Percentiles rank a stretch among this genome's conserved stretches.
phyloP scores from a whole-genome alignment of 2,888 invertebrate species.

The Drosophila bunnanda region DNA sequence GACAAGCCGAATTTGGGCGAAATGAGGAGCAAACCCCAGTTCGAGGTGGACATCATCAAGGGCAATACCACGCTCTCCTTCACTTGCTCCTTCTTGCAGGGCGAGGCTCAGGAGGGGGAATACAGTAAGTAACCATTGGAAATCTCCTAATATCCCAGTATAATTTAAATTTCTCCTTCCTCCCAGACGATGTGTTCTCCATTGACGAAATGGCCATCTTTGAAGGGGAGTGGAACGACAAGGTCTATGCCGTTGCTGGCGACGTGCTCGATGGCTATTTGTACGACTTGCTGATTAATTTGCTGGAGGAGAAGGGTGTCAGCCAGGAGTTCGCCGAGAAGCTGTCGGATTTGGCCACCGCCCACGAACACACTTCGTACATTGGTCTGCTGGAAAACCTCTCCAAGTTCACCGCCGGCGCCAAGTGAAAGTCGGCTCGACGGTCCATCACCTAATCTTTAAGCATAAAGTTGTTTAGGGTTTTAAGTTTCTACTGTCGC shows the following conservation, averaged over 20 bases:
- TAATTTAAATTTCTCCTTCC: not conserved
- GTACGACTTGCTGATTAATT: slow-evolving; percentile 97
- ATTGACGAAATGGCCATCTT: slow-evolving; percentile 97
- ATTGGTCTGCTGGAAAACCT: slow-evolving; percentile 92
- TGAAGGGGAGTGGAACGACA: slow-evolving; percentile 94
- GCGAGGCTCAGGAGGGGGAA: slow-evolving; percentile 88
- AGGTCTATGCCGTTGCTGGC: slow-evolving; percentile 95
- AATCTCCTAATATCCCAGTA: too few relatives aligned
- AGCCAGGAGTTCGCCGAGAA: slow-evolving; percentile 96
- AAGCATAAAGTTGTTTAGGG: slow-evolving; percentile 60
- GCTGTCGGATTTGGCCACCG: slow-evolving; percentile 94
- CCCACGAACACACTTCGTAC: slow-evolving; percentile 96
- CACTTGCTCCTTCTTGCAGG: slow-evolving; percentile 92
- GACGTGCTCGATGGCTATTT: slow-evolving; percentile 97
- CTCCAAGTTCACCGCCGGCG: slow-evolving; percentile 92
- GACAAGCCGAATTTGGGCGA: slow-evolving; percentile 92
- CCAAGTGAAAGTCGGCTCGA: slow-evolving; percentile 61
- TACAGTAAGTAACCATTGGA: slow-evolving; percentile 86
- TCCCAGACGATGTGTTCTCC: slow-evolving; percentile 93
- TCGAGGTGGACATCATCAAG: slow-evolving; percentile 93
- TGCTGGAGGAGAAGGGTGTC: slow-evolving; percentile 97
- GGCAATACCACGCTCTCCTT: slow-evolving; percentile 92
- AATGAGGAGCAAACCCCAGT: slow-evolving; percentile 96
- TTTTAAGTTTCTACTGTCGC: slow-evolving; percentile 59
- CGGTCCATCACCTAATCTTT: slow-evolving; percentile 46